Percentiles rank a stretch among this genome's conserved stretches.
These are phyloP conservation scores for Mesorhabditis belari DNA, from an alignment of 2,888 invertebrate species.

Conservation along the genomic window DNA sequence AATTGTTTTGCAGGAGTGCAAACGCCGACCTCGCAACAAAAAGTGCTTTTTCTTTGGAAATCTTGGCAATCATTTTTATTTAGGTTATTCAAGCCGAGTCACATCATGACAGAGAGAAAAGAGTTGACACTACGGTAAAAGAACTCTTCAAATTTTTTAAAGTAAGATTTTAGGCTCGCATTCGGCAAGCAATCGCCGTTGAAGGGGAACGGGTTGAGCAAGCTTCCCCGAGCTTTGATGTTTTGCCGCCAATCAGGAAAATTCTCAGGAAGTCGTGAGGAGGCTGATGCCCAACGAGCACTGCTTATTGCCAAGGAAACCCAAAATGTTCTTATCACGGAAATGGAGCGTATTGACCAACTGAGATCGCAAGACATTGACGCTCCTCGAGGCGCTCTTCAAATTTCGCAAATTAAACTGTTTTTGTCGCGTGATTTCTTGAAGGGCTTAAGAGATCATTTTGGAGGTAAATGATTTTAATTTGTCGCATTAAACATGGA, in stretches of 20 bases:
- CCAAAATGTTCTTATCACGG: conserved; percentile 21
- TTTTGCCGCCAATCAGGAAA: conserved; percentile 79
- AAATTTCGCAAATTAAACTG: not conserved
- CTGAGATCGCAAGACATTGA: not conserved
- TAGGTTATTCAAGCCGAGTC: not conserved
- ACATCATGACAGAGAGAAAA: no score
- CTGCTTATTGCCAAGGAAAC: conserved; percentile 80
- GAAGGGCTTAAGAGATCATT: not conserved
- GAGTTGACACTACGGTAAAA: no score
- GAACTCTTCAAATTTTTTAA: no score
- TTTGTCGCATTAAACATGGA: not conserved
- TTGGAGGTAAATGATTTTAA: not conserved
- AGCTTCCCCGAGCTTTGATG: conserved; percentile 83
- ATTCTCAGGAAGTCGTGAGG: conserved; percentile 69
- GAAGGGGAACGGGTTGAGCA: conserved; percentile 58
- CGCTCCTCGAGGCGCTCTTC: not conserved
- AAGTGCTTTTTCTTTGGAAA: not conserved
- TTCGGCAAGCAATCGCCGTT: conserved; percentile 60
- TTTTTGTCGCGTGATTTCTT: not conserved
- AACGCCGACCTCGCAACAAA: not conserved
- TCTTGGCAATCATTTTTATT: not conserved
- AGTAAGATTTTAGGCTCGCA: not conserved
- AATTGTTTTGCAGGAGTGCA: not conserved
- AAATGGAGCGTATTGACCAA: conserved; percentile 21
- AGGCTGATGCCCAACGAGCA: conserved; percentile 87